These are phyloP conservation scores for Lerista edwardsae DNA, from an alignment of 2,797 vertebrate species.

Conservation along the genomic window DNA sequence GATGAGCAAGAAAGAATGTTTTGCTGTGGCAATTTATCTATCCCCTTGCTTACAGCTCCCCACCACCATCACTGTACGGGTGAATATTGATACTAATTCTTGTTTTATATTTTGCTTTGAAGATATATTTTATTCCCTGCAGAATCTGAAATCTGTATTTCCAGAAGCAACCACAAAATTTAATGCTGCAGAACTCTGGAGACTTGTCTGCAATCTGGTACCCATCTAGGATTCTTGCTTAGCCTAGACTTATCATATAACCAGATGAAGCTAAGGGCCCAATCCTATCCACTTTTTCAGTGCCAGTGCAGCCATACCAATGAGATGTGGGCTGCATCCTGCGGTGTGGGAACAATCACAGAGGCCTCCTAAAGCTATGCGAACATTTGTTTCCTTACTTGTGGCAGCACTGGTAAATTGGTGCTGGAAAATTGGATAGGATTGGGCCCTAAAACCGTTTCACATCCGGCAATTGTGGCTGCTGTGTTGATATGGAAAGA, in stretches of 20 bases:
- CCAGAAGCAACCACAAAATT: not conserved
- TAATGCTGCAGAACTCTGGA: not conserved
- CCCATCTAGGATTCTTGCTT: not conserved
- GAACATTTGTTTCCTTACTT: too few relatives aligned
- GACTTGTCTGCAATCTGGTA: not conserved
- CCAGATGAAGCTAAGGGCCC: not conserved
- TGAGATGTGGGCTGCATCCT: too few relatives aligned
- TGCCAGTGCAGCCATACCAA: too few relatives aligned
- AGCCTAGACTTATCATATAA: not conserved
- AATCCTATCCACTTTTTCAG: too few relatives aligned
- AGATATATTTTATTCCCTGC: not conserved
- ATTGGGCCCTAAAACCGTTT: constrained; percentile 20
- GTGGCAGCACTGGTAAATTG: too few relatives aligned
- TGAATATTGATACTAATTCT: not conserved
- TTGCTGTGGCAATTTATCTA: not conserved
- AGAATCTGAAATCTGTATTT: not conserved
- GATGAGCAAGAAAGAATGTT: too few relatives aligned
- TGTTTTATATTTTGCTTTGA: not conserved
- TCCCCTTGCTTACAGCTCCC: not conserved
- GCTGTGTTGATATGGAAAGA: not conserved
- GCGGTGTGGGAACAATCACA: too few relatives aligned
- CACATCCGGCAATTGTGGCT: not conserved
- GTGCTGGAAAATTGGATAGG: too few relatives aligned
- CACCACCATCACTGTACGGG: not conserved
- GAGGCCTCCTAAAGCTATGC: too few relatives aligned